These are phyloP conservation scores for Forbesichthys agassizii DNA, from an alignment of 2,113 vertebrate species.

Conservation along the genomic window DNA sequence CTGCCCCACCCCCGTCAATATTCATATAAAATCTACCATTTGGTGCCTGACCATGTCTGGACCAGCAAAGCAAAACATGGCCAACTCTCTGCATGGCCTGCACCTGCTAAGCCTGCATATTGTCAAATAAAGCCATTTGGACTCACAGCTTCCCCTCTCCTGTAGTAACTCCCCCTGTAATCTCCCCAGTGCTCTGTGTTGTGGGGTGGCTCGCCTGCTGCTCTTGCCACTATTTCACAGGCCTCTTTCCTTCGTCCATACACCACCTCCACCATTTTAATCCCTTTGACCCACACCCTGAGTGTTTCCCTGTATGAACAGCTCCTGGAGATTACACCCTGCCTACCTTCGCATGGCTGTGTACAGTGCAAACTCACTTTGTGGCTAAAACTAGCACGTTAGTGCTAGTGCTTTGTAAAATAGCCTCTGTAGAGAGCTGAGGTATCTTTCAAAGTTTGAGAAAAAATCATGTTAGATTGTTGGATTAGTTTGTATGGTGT, in stretches of 20 bases:
- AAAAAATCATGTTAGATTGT: no score
- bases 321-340: slow-evolving; percentile 78
- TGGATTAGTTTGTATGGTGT: no score
- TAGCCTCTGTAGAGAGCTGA: slow-evolving; percentile 62
- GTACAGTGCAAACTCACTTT: slow-evolving; percentile 40
- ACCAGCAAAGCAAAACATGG: slow-evolving; percentile 30
- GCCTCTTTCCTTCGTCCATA: slow-evolving; percentile 68
- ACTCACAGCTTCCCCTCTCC: slow-evolving; percentile 68
- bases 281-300: slow-evolving; percentile 79
- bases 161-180: slow-evolving; percentile 73
- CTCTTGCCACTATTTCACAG: slow-evolving; percentile 66
- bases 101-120: slow-evolving; percentile 69
- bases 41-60: slow-evolving; percentile 22
- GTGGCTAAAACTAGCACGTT: slow-evolving; percentile 44
- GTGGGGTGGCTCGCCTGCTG: slow-evolving; percentile 75
- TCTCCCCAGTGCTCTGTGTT: slow-evolving; percentile 74
- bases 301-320: slow-evolving; percentile 79
- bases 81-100: slow-evolving; percentile 49
- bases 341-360: slow-evolving; percentile 59
- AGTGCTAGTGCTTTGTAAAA: slow-evolving; percentile 53
- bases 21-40: no score
- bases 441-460: background rate
- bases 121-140: slow-evolving; percentile 75
- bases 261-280: slow-evolving; percentile 79
- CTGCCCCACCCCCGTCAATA: no score